Evolutionary conservation across 1,140 invertebrate species (phyloP), one percentile per base, ranked within the genome.

Genomic region (Drosophila orena): DNA sequence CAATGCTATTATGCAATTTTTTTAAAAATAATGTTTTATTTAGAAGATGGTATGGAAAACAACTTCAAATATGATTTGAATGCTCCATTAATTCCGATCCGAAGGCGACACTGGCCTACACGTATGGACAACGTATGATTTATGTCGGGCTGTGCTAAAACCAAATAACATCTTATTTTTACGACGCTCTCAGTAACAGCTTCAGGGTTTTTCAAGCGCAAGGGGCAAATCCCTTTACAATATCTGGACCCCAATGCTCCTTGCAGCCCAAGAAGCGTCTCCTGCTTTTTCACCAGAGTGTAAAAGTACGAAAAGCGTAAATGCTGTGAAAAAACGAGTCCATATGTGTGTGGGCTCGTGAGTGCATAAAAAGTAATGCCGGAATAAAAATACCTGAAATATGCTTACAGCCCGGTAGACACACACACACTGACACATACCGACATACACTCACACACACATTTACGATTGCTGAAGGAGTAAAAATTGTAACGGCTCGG

Each of bases 301-400:
- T 60, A 59, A 81, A 77, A 65, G 47, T n/a, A 74, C 46, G 56
- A 62, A 58, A 50, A 57, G 61, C 72, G 86, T 81, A 85, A 86
- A 77, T 57, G 40, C 55, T 34, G 49, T 38, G 70, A 66, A 17
- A 56, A 59, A 77, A 66, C 81, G 74, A 81, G 77, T 47, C 52
- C 72, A 80, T 70, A 58, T 60, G 24, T 61, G 44, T 50, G 37
- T 35, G 35, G 11, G 43, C 49, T 43, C 58, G 57, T 20, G 37
- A 58, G 43, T 79, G 52, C 77, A 69, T 85, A 77, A 86, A 86
- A 85, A 78, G 81, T 86, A 86, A 85, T 74, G 65, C 60, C 58
- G 74, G 70, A 74, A 86, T 85, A 86, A 86, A 85, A 86, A 86
- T 81, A 88, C 81, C 78, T 78, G 78, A 86, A 81, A 88, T 88